Base-by-base conservation (phyloP, 2,888 invertebrate genomes). In the Spicauda simplicius region DNA sequence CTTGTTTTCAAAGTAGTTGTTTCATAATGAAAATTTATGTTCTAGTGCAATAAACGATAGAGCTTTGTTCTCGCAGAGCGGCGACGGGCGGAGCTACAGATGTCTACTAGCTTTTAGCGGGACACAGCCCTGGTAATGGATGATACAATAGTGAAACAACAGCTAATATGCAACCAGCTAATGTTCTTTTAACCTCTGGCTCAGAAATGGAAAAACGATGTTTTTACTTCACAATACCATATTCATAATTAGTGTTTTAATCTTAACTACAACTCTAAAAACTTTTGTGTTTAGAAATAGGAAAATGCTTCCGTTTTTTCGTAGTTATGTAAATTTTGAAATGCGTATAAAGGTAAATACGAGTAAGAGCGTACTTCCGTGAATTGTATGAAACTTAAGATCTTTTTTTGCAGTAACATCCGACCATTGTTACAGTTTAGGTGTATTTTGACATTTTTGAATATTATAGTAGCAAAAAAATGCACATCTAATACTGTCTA, bases 21-120 rank as follows among this genome's bases (percentile, higher is more conserved):
- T 79, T 77, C 75, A 74, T 83, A 83, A 84, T 85, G 83, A 86
- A 84, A 84, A 84, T 83, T 78, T 80, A 83, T 84, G 80, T 81
- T 60, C 30, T 61, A 19, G 45, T 60, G 54, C 20, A 60, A 55
- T 60, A 60, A 66, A 55, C 25, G 30, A 58, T 64, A 58, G 52
- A 41, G 64, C 58, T 65, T 65, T 58, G 52, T 61, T 57, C 57
- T 25, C 25, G 50, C 52, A 16, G 14, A 54, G 48, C 58, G 11
- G 6, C 62, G 33, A 37, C 37, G 54, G 53, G 45, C 20, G 20
- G 56, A 58, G 64, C 53, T 59, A 20, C 57, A n/a, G 41, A 16
- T 57, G 53, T 58, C 50, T 64, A 59, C 48, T 25, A 61, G 33
- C 12, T 50, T 16, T 41, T 50, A 16, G 8, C 19, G 52, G 7